Conservation (phyloP, 2,888 invertebrate species). For the Sinodicranocentrus sp. region DNA sequence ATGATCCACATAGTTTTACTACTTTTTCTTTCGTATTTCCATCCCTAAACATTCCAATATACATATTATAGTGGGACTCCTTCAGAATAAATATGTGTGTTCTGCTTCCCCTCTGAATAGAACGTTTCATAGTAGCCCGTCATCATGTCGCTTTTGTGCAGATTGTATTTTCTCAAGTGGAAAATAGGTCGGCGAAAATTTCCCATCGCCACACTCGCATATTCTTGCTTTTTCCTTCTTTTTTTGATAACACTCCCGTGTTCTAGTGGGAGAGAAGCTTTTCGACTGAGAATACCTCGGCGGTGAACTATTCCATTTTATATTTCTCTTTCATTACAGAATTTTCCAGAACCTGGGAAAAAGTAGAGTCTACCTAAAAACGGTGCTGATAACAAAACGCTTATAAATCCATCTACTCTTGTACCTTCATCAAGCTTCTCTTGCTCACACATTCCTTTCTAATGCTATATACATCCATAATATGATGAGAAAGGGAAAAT, state of each 20-base stretch:
- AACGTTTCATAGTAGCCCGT: background rate
- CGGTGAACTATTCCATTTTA: no score
- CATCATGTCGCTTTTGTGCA: constrained; percentile 35
- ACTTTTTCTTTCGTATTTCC: constrained; percentile 11
- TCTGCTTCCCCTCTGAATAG: no score
- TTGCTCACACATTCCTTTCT: no score
- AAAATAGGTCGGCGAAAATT: constrained; percentile 51
- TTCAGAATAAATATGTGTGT: background rate
- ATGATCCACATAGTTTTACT: constrained; percentile 14
- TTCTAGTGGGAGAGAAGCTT: no score
- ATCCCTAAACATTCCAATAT: no score
- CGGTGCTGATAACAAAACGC: background rate
- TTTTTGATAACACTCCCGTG: no score
- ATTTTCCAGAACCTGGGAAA: background rate
- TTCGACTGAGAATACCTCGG: no score
- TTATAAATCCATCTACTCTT: no score
- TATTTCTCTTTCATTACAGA: background rate
- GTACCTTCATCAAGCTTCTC: no score
- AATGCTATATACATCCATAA: background rate
- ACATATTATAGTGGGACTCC: no score
- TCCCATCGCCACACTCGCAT: no score
- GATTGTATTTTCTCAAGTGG: constrained; percentile 52
- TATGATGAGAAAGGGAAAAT: background rate
- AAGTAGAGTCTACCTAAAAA: background rate
- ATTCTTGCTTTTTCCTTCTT: no score